These are phyloP conservation scores for Aromia moschata DNA, from an alignment of 2,888 invertebrate genomes.

Conservation along the genomic window DNA sequence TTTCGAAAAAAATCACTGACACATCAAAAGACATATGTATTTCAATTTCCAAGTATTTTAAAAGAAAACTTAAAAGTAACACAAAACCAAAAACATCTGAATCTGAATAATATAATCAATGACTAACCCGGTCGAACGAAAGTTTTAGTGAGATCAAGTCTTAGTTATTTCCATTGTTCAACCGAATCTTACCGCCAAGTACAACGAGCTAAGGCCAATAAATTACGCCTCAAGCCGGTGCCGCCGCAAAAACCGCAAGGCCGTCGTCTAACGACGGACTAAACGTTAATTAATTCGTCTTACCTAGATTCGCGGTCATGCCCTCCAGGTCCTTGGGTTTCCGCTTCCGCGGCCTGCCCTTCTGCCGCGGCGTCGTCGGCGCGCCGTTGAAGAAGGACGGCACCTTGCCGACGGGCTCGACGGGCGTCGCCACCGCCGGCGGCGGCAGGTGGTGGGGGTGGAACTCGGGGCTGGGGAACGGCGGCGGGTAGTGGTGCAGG, in stretches of 20 bases:
- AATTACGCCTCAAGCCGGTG: background rate
- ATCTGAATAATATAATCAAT: no score
- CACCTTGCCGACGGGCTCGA: slow-evolving; percentile 63
- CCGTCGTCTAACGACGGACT: slow-evolving; percentile 12
- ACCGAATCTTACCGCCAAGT: no score
- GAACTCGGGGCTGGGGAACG: slow-evolving; percentile 66
- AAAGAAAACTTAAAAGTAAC: no score
- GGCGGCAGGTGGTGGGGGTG: slow-evolving; percentile 62
- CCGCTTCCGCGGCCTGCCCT: slow-evolving; percentile 81
- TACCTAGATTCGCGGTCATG: slow-evolving; percentile 42
- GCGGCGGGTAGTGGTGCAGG: slow-evolving; percentile 65
- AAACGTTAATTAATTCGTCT: slow-evolving; percentile 33
- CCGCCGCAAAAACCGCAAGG: slow-evolving; percentile 15
- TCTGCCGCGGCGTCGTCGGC: slow-evolving; percentile 81
- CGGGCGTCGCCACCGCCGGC: slow-evolving; percentile 65
- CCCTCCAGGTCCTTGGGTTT: slow-evolving; percentile 91
- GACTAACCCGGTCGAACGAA: no score
- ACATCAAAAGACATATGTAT: no score
- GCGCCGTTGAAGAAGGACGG: slow-evolving; percentile 70
- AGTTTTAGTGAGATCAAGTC: no score
- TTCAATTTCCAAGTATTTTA: no score
- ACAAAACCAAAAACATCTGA: no score
- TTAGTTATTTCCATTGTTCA: no score
- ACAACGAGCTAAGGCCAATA: background rate
- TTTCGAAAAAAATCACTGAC: no score